phyloP scores from a whole-genome alignment of 2,888 invertebrate species.

The Drosophila borealis region DNA sequence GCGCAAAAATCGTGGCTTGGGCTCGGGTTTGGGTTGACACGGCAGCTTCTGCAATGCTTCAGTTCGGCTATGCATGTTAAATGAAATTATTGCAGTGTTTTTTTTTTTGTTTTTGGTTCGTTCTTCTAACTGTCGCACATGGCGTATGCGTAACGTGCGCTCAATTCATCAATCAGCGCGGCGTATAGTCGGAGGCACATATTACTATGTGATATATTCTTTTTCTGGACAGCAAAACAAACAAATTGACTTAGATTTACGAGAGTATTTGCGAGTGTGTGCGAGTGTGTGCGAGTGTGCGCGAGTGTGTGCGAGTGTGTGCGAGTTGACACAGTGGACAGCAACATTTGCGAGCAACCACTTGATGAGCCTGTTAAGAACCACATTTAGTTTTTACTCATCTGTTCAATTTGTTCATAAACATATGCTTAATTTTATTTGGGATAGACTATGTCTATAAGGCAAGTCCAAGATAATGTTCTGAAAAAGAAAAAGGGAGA shows the following conservation, averaged over 20 bases:
- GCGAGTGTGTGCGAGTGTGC: slow-evolving; percentile 21
- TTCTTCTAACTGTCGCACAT: slow-evolving; percentile 39
- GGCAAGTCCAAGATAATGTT: no score
- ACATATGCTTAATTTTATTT: no score
- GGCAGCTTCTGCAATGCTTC: slow-evolving; percentile 23
- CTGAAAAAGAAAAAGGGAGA: no score
- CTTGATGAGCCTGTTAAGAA: slow-evolving; percentile 4
- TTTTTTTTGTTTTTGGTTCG: slow-evolving; percentile 11
- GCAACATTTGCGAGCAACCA: slow-evolving; percentile 1
- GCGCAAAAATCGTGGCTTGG: slow-evolving; percentile 48
- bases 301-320: background rate
- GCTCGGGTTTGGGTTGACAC: background rate
- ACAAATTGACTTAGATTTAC: slow-evolving; percentile 68
- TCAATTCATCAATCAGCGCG: slow-evolving; percentile 68
- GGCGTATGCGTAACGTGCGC: slow-evolving; percentile 65
- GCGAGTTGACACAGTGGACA: slow-evolving; percentile 30
- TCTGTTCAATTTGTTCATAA: background rate
- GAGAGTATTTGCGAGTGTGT: slow-evolving; percentile 21
- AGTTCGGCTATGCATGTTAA: slow-evolving; percentile 69
- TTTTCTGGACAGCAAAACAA: slow-evolving; percentile 38
- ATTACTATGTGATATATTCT: slow-evolving; percentile 52
- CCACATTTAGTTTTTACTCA: background rate
- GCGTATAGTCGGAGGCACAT: slow-evolving; percentile 30
- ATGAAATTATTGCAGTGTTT: slow-evolving; percentile 73
- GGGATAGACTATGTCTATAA: no score